Conservation (phyloP, 2,888 invertebrate species). For the Ceramica pisi region DNA sequence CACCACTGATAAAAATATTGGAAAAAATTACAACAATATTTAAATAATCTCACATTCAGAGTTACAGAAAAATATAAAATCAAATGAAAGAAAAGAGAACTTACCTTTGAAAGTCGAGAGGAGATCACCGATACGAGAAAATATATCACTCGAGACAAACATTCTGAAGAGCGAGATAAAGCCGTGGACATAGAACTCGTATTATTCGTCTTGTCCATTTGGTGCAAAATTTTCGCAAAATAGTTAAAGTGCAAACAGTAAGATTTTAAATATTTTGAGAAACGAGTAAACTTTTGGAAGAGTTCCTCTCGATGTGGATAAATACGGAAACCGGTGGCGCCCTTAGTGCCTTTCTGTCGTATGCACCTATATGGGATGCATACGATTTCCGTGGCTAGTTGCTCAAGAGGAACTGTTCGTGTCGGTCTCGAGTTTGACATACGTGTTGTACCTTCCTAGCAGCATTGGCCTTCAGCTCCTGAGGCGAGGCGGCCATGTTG, state of each 20-base stretch:
- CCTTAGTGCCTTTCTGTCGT: constrained; percentile 32
- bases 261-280: constrained; percentile 49
- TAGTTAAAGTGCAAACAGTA: constrained; percentile 74
- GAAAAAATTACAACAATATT: constrained; percentile 28
- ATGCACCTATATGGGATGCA: constrained; percentile 32
- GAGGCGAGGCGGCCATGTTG: constrained; percentile 94
- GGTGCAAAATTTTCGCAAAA: constrained; percentile 76
- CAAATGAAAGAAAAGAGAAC: constrained; percentile 75
- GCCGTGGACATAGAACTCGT: constrained; percentile 82
- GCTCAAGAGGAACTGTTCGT: constrained; percentile 60
- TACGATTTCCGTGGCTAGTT: constrained; percentile 49
- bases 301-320: constrained; percentile 43
- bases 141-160: constrained; percentile 82
- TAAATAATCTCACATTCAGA: constrained; percentile 51
- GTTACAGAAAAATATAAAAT: constrained; percentile 54
- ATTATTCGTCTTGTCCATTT: constrained; percentile 80
- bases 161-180: constrained; percentile 78
- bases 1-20: constrained; percentile 24
- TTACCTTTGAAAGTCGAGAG: constrained; percentile 80
- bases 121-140: constrained; percentile 73
- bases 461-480: constrained; percentile 93
- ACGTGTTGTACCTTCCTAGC: constrained; percentile 92
- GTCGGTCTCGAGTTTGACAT: constrained; percentile 58
- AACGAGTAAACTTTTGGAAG: constrained; percentile 58
- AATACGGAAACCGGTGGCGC: constrained; percentile 47